These are phyloP conservation scores for Masticophis lateralis DNA, from an alignment of 2,797 vertebrate species.

Conservation along the genomic window DNA sequence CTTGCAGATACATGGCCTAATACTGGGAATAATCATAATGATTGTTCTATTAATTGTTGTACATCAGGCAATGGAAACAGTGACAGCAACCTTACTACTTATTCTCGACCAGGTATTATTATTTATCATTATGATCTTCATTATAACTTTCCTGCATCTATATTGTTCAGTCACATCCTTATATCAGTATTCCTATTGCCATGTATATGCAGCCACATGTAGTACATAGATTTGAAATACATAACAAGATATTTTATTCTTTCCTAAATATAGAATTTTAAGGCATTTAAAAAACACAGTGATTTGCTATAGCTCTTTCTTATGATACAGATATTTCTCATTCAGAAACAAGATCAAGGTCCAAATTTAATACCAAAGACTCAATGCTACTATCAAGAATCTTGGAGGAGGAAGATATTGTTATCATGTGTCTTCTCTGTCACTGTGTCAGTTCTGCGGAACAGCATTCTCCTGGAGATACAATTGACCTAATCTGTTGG, in stretches of 20 bases:
- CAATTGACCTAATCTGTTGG: neutral
- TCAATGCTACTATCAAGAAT: neutral
- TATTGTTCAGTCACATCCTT: neutral
- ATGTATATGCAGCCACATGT: neutral
- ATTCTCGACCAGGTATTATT: conserved; percentile 90
- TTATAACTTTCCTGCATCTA: neutral
- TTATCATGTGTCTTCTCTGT: neutral
- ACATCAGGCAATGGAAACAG: conserved; percentile 93
- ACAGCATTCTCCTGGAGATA: neutral
- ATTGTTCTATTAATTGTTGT: conserved; percentile 98
- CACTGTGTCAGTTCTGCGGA: neutral
- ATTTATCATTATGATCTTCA: neutral
- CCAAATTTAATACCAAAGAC: neutral
- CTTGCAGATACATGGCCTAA: conserved; percentile 98
- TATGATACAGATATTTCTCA: neutral
- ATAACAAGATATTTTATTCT: neutral
- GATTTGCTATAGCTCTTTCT: neutral
- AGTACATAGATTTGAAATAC: neutral
- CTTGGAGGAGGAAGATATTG: neutral
- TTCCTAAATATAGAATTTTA: neutral
- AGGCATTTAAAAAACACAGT: neutral
- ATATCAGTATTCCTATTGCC: neutral
- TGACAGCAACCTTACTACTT: conserved; percentile 94
- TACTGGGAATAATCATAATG: conserved; percentile 94
- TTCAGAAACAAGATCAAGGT: neutral